Percentiles rank a stretch among this genome's conserved stretches.
Evolutionary conservation across 2,888 invertebrate species (phyloP).

Genomic region (Aethes cnicana): DNA sequence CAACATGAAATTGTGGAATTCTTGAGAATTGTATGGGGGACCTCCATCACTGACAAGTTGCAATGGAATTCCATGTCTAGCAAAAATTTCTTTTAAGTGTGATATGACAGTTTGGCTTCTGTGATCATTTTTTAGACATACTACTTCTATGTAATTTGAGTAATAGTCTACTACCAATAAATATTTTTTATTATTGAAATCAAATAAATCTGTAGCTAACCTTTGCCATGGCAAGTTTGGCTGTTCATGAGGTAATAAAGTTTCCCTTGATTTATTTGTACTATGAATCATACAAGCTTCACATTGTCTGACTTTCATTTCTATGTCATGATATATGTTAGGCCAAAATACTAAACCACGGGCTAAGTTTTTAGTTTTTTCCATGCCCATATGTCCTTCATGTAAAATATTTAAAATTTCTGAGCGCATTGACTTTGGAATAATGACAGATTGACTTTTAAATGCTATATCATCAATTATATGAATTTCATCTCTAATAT

Average conservation of each 20-base stretch:
- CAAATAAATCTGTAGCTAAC: conserved; percentile 10
- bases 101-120: conserved; percentile 1
- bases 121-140: too few relatives aligned
- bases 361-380: not conserved
- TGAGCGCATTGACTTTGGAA: not conserved
- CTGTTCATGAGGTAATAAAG: conserved; percentile 16
- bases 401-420: not conserved
- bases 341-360: not conserved
- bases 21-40: conserved; percentile 2
- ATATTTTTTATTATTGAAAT: conserved; percentile 10
- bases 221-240: conserved; percentile 1
- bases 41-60: conserved; percentile 3
- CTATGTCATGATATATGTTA: not conserved
- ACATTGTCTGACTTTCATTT: conserved; percentile 19
- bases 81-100: not conserved
- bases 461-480: not conserved
- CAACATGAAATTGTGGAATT: not conserved
- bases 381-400: not conserved
- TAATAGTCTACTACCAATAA: conserved; percentile 12
- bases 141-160: conserved; percentile 4
- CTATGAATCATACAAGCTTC: conserved; percentile 16
- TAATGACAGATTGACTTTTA: not conserved
- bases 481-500: not conserved
- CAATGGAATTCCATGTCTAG: not conserved
- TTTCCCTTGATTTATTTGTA: conserved; percentile 23